phyloP scores from a whole-genome alignment of 2,113 vertebrate species.

The Sus scrofa region T2T-Sscrofa CM000813.6:30372001-30372500 shows the following conservation, averaged over 20 bases:
- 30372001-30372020: not conserved
- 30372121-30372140: not conserved
- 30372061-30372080: not conserved
- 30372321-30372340: not conserved
- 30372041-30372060: not conserved
- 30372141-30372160: not conserved
- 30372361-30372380: not conserved
- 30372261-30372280: not conserved
- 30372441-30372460: not conserved
- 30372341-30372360: not conserved
- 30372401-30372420: conserved; percentile 20
- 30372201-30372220: no score
- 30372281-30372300: not conserved
- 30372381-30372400: not conserved
- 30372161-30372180: no score
- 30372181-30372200: not conserved
- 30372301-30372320: not conserved
- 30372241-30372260: not conserved
- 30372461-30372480: not conserved
- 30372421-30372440: not conserved
- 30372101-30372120: not conserved
- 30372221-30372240: not conserved
- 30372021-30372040: not conserved
- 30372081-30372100: not conserved
- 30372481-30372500: not conserved